Conservation (phyloP, 2,113 vertebrate genomes). For the Eupsittula cactorum region DNA sequence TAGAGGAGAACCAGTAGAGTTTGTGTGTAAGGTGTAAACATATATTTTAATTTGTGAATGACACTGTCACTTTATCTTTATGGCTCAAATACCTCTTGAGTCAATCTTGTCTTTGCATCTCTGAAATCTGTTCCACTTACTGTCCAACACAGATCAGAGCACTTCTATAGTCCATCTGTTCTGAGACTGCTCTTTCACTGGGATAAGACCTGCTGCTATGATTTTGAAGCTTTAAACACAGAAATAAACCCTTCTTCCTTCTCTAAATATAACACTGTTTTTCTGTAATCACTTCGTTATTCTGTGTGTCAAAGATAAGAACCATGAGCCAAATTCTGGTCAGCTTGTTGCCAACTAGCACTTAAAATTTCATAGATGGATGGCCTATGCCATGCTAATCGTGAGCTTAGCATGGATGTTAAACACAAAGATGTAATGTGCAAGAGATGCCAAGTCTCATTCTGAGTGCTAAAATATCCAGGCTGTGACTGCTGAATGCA, state of each 20-base stretch:
- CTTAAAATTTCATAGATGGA: constrained; percentile 44
- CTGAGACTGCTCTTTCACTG: constrained; percentile 23
- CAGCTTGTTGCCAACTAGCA: constrained; percentile 40
- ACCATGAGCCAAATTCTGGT: constrained; percentile 23
- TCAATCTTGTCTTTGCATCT: neutral
- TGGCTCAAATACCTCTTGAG: neutral
- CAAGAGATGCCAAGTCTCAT: constrained; percentile 17
- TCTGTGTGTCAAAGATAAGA: constrained; percentile 60
- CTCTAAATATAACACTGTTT: constrained; percentile 5
- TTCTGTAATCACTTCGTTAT: constrained; percentile 31
- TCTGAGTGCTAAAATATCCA: constrained; percentile 13
- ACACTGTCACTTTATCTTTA: neutral
- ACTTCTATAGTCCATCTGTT: constrained; percentile 18
- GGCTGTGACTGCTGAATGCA: neutral
- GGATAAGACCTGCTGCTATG: constrained; percentile 6
- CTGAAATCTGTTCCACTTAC: constrained; percentile 7
- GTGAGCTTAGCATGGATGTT: constrained; percentile 9
- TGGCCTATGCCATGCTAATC: constrained; percentile 29
- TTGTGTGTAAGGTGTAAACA: neutral
- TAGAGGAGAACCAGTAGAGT: neutral
- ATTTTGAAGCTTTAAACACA: constrained; percentile 12
- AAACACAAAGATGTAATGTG: constrained; percentile 14
- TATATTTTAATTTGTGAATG: neutral
- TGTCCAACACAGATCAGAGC: constrained; percentile 35
- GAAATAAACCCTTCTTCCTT: constrained; percentile 32